Percentiles rank a stretch among this genome's conserved stretches.
Evolutionary conservation across 2,888 invertebrate genomes (phyloP).

Genomic region (Aelia acuminata): DNA sequence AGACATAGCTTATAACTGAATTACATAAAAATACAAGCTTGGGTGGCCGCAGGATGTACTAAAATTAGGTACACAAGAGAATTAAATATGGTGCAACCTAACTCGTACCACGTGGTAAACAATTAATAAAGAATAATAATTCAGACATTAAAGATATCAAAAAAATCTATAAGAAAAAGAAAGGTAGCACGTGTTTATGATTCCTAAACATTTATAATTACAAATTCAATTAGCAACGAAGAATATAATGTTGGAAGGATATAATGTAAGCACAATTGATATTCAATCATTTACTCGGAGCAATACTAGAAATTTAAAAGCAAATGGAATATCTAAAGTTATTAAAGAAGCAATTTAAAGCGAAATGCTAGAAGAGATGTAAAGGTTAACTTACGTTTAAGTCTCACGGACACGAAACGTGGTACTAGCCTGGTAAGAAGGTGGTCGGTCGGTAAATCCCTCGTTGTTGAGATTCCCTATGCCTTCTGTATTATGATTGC

Average conservation of each 20-base stretch:
- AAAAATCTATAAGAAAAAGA: not conserved
- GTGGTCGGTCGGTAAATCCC: not conserved
- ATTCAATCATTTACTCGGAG: not conserved
- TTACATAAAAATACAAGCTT: too few species aligned
- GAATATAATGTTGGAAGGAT: too few species aligned
- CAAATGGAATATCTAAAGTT: not conserved
- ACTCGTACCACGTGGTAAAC: not conserved
- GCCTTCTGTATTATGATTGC: not conserved
- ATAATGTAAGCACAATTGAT: not conserved
- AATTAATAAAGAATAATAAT: not conserved
- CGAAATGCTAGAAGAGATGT: not conserved
- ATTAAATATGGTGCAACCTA: not conserved
- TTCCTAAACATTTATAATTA: not conserved
- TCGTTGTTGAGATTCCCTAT: not conserved
- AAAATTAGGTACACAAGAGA: too few species aligned
- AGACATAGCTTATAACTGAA: too few species aligned
- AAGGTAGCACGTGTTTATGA: not conserved
- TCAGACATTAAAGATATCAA: not conserved
- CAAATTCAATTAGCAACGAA: not conserved
- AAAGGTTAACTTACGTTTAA: slow-evolving; percentile 61
- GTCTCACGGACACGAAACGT: slow-evolving; percentile 64
- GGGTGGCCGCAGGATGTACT: too few species aligned
- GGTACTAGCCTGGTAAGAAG: slow-evolving; percentile 54
- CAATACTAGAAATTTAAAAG: not conserved
- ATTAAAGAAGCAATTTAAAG: not conserved